These are phyloP conservation scores for Lagocephalus sceleratus DNA, from an alignment of 2,797 vertebrate species.

Conservation along the genomic window DNA sequence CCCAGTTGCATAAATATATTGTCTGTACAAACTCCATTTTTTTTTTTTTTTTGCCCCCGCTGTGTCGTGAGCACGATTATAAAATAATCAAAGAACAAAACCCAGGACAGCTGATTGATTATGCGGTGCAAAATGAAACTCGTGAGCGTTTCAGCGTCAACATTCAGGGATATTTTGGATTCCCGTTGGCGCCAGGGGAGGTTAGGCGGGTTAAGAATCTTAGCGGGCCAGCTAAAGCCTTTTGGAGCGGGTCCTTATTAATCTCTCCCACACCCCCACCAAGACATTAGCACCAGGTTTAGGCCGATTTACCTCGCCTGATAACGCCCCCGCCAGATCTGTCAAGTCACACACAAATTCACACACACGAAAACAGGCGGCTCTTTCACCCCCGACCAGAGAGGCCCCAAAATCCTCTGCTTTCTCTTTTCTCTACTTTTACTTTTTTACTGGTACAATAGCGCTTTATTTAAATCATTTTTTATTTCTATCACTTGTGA, in stretches of 20 bases:
- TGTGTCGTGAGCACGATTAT: too few relatives aligned
- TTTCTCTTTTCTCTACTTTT: background rate
- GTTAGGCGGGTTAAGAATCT: slow-evolving; percentile 93
- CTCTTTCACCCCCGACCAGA: slow-evolving; percentile 16
- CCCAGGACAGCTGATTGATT: slow-evolving; percentile 30
- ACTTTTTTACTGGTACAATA: background rate
- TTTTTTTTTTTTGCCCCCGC: background rate
- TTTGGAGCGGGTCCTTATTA: slow-evolving; percentile 90
- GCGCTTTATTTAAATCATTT: background rate
- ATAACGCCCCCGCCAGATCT: slow-evolving; percentile 74
- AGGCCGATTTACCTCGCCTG: slow-evolving; percentile 86
- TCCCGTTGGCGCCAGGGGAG: slow-evolving; percentile 76
- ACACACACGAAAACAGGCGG: slow-evolving; percentile 5
- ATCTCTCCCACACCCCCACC: slow-evolving; percentile 84
- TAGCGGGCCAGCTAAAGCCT: slow-evolving; percentile 85
- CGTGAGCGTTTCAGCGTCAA: slow-evolving; percentile 36
- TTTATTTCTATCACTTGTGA: background rate
- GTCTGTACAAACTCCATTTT: background rate
- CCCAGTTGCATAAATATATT: background rate
- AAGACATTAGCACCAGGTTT: slow-evolving; percentile 91
- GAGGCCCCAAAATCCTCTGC: background rate
- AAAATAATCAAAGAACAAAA: slow-evolving; percentile 9
- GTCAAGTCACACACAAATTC: slow-evolving; percentile 53
- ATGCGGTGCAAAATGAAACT: slow-evolving; percentile 41
- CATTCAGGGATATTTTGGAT: slow-evolving; percentile 59